Evolutionary conservation across 2,113 vertebrate species (phyloP), one percentile per base, ranked within the genome.

Genomic region (Irena cyanogastra): DNA sequence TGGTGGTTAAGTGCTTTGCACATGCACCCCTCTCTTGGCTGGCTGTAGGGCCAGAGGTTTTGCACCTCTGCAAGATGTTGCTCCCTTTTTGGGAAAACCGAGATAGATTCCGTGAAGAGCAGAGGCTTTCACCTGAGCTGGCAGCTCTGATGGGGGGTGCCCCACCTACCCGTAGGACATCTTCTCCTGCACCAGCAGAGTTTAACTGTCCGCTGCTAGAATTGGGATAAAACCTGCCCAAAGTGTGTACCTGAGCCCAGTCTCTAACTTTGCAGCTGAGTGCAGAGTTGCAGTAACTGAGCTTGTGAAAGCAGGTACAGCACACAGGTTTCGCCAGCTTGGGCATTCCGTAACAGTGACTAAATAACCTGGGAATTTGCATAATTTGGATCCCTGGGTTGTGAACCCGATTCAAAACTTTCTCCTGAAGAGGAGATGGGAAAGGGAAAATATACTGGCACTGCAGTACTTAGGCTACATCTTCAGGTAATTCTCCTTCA

Each of bases 101-200:
- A 41, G 31, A 20, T 39, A 23, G 33, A 31, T 53, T 10, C 22
- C 16, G 3, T 28, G 28, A 20, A 2, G 11, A 83, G 37, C 6
- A 10, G 4, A 4, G 12, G 11, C 13, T 47, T 85, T 79, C 6
- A 13, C 56, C 47, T 63, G 8, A 31, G 30, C 42, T 6, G 4
- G 27, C 50, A 71, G 63, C 9, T 13, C 22, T 5, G 9, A 2
- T 1, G 3, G 15, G 3, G 15, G 3, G 7, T 79, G 13, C 47
- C 4, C 63, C 1, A 0, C 15, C 10, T 35, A 6, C 0, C 1
- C 3, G 7, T 59, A 26, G 61, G 27, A 27, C 5, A 4, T 54
- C 33, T 88, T 49, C 9, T 17, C 10, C 23, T 76, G 37, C 10
- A 11, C 17, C 75, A 52, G 27, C 17, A 39, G 42, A 42, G 22